A percentile compares a stretch with the other conserved stretches of the same genome.
Conservation (phyloP, 2,888 invertebrate genomes). For the Mystacides longicornis region DNA sequence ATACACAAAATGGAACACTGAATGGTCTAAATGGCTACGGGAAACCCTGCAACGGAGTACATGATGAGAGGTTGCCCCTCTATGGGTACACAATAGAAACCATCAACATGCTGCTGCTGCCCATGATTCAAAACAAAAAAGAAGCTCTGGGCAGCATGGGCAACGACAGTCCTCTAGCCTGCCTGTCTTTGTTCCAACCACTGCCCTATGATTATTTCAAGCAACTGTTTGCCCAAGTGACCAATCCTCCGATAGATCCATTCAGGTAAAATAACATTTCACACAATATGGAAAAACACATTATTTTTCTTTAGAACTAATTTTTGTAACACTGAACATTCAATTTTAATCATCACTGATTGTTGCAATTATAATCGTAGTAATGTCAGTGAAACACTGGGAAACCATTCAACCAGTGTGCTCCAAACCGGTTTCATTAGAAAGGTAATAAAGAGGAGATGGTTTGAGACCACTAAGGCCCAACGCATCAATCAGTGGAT, state of each 20-base stretch:
- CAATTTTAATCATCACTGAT: no score
- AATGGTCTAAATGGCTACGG: conserved; percentile 33
- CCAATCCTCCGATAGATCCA: conserved; percentile 99
- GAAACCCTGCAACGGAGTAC: conserved; percentile 49
- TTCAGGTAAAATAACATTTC: conserved; percentile 53
- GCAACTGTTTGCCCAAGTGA: conserved; percentile 97
- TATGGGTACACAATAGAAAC: conserved; percentile 95
- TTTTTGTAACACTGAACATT: no score
- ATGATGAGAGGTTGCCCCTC: conserved; percentile 79
- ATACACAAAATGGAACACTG: conserved; percentile 29
- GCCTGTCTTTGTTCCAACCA: conserved; percentile 92
- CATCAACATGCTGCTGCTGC: conserved; percentile 85
- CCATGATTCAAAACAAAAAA: conserved; percentile 95
- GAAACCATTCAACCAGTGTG: no score
- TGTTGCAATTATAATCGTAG: no score
- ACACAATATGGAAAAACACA: not conserved
- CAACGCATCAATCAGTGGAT: no score
- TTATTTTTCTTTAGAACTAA: not conserved
- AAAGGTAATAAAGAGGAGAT: no score
- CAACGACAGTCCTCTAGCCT: conserved; percentile 96
- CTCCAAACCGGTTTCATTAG: no score
- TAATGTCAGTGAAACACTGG: no score
- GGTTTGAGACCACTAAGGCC: no score
- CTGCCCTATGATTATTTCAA: conserved; percentile 96
- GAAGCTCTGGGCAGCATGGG: conserved; percentile 99